Conservation (phyloP, 2,797 vertebrate genomes). For the Semotilus atromaculatus region DNA sequence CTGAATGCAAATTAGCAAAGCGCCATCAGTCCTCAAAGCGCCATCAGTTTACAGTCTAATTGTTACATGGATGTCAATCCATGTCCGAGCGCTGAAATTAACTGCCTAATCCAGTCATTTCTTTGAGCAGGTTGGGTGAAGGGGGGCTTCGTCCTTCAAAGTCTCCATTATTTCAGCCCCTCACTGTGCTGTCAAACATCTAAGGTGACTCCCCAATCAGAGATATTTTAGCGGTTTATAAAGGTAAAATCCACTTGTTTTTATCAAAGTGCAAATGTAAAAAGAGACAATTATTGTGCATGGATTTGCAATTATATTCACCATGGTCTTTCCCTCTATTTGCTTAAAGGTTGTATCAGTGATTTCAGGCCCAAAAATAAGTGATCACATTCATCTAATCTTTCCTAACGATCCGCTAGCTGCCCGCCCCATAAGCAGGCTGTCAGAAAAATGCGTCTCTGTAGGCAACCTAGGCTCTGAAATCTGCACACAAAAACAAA, state of each 20-base stretch:
- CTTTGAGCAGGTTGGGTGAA: constrained; percentile 27
- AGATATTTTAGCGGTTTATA: not conserved
- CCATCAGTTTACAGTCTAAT: constrained; percentile 37
- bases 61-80: constrained; percentile 37
- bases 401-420: no score
- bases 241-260: not conserved
- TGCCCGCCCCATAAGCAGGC: no score
- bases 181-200: constrained; percentile 19
- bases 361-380: no score
- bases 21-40: constrained; percentile 25
- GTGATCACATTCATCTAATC: no score
- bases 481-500: no score
- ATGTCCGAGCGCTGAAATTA: constrained; percentile 44
- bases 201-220: not conserved
- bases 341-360: not conserved
- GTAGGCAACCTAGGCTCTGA: no score
- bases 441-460: no score
- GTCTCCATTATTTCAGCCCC: not conserved
- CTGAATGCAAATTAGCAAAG: constrained; percentile 40
- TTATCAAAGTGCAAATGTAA: not conserved
- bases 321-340: not conserved
- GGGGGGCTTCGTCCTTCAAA: constrained; percentile 36
- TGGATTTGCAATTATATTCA: constrained; percentile 6
- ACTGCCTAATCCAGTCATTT: constrained; percentile 42
- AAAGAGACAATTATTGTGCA: not conserved